Conservation (phyloP, 1,140 invertebrate genomes). For the Formica exsecta region DNA sequence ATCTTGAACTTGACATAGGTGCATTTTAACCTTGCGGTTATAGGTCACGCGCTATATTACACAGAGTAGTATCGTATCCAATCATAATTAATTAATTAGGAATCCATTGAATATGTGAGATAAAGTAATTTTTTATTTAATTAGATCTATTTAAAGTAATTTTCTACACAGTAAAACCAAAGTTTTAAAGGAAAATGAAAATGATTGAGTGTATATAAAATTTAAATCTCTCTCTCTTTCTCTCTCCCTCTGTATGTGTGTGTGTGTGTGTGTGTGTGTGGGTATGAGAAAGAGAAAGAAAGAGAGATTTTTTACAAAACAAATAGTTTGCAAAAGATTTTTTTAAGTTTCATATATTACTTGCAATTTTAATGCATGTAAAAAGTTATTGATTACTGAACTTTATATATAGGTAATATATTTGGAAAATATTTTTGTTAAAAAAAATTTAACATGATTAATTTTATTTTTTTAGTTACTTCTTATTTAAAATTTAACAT, state of each 20-base stretch:
- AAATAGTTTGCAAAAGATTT: not conserved
- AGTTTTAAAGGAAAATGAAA: no score
- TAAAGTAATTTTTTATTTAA: constrained; percentile 13
- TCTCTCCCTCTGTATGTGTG: no score
- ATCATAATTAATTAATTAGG: constrained; percentile 25
- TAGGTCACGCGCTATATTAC: constrained; percentile 31
- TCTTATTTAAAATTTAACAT: not conserved
- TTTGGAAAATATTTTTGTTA: not conserved
- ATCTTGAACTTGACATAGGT: constrained; percentile 50
- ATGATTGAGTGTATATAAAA: not conserved
- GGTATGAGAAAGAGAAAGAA: no score
- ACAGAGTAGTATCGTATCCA: not conserved
- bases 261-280: no score
- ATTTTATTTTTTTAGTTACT: not conserved
- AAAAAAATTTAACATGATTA: not conserved
- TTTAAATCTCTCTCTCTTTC: not conserved
- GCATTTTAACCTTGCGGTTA: constrained; percentile 35
- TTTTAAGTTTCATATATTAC: not conserved
- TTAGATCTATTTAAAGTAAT: not conserved
- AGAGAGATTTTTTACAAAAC: not conserved
- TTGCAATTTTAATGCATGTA: not conserved
- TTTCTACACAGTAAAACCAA: not conserved
- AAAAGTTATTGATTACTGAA: not conserved
- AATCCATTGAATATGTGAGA: not conserved
- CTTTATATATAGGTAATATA: not conserved